These are phyloP conservation scores for Rallus crepitans DNA, from an alignment of 2,797 vertebrate genomes.

Conservation along the genomic window DNA sequence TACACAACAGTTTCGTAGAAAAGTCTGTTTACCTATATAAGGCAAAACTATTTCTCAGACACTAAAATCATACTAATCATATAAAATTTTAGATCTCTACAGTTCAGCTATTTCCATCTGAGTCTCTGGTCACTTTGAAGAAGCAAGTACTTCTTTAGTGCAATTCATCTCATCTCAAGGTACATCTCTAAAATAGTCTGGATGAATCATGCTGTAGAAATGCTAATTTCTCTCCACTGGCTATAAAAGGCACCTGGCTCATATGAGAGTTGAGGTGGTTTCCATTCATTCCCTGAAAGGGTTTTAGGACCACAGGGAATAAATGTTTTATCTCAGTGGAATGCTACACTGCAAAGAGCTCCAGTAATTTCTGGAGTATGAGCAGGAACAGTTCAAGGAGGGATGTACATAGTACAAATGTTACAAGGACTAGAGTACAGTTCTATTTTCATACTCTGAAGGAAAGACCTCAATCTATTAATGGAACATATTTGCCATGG, in stretches of 20 bases:
- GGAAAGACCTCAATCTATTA: neutral
- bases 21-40: neutral
- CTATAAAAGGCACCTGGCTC: neutral
- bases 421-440: neutral
- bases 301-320: neutral
- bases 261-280: neutral
- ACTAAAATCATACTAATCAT: neutral
- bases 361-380: neutral
- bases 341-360: neutral
- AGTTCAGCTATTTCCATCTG: neutral
- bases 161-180: neutral
- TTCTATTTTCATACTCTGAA: neutral
- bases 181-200: neutral
- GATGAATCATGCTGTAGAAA: neutral
- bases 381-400: neutral
- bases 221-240: neutral
- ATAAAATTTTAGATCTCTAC: neutral
- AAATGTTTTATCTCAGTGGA: neutral
- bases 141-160: neutral
- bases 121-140: neutral
- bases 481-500: neutral
- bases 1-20: neutral
- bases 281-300: neutral
- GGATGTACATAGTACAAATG: rapidly evolving
- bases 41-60: neutral